phyloP scores from a whole-genome alignment of 2,888 invertebrate genomes.

The Drosophila merina region DNA sequence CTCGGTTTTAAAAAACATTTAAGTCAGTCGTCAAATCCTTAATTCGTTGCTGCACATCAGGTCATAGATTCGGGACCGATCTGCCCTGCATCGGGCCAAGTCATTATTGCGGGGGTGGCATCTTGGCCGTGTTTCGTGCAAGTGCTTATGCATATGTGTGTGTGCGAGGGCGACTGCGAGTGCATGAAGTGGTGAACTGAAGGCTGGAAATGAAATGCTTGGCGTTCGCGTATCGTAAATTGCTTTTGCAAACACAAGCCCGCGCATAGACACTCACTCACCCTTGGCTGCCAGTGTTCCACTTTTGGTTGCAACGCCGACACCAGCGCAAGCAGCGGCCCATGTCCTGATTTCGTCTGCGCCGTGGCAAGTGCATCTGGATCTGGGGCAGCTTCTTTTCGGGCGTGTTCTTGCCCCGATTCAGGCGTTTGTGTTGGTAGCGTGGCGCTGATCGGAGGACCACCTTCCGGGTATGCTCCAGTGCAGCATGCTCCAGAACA shows the following conservation, averaged over 20 bases:
- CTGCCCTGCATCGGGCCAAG: conserved; percentile 20
- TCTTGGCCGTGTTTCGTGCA: conserved; percentile 36
- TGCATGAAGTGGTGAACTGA: conserved; percentile 50
- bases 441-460: conserved; percentile 11
- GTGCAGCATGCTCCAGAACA: conserved; percentile 35
- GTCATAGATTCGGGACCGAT: conserved; percentile 58
- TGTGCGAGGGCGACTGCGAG: conserved; percentile 11
- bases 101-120: conserved; percentile 63
- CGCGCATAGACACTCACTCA: conserved; percentile 29
- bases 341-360: conserved; percentile 66
- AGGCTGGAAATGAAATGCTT: conserved; percentile 22
- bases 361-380: conserved; percentile 33
- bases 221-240: conserved; percentile 72
- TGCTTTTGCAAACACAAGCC: conserved; percentile 66
- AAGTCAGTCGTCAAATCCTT: conserved; percentile 34
- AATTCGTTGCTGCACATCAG: conserved; percentile 52
- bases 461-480: not conserved
- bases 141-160: not conserved
- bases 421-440: not conserved
- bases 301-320: conserved; percentile 55
- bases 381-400: conserved; percentile 25
- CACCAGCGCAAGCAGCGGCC: conserved; percentile 11
- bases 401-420: conserved; percentile 34
- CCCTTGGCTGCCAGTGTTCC: conserved; percentile 52
- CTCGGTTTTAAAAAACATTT: not conserved